A percentile compares a stretch with the other conserved stretches of the same genome.
Evolutionary conservation across 2,113 vertebrate species (phyloP).

Genomic region (Lamprologus speciosus): DNA sequence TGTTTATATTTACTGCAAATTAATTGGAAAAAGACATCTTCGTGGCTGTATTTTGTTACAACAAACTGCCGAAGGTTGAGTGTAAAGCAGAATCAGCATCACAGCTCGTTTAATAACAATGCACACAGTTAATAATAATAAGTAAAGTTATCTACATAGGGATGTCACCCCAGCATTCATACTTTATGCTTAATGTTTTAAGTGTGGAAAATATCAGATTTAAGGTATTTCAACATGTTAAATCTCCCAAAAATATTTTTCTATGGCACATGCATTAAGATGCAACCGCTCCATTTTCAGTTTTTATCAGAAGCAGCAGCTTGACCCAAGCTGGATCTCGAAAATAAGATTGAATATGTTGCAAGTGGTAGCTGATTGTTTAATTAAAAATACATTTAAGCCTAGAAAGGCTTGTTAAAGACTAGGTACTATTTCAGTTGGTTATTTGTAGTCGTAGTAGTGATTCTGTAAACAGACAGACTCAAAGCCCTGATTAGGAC

Average conservation of each 20-base stretch:
- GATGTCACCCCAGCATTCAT: not conserved
- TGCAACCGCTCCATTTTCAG: not conserved
- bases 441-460: not conserved
- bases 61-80: not conserved
- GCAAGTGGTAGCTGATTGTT: not conserved
- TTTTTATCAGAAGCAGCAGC: not conserved
- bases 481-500: not conserved
- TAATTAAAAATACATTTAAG: not conserved
- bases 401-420: not conserved
- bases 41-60: not conserved
- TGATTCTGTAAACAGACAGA: not conserved
- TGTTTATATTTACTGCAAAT: not conserved
- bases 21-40: not conserved
- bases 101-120: not conserved
- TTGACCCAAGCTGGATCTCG: not conserved
- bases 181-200: not conserved
- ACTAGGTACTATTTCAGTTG: not conserved
- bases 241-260: not conserved
- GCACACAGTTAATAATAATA: not conserved
- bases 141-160: not conserved
- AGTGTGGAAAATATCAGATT: not conserved
- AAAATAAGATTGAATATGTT: not conserved
- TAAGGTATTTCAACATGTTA: not conserved
- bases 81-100: not conserved
- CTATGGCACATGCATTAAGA: not conserved